Evolutionary conservation across 2,113 vertebrate genomes (phyloP), one percentile per base, ranked within the genome.

Genomic region (Halichoerus grypus): DNA sequence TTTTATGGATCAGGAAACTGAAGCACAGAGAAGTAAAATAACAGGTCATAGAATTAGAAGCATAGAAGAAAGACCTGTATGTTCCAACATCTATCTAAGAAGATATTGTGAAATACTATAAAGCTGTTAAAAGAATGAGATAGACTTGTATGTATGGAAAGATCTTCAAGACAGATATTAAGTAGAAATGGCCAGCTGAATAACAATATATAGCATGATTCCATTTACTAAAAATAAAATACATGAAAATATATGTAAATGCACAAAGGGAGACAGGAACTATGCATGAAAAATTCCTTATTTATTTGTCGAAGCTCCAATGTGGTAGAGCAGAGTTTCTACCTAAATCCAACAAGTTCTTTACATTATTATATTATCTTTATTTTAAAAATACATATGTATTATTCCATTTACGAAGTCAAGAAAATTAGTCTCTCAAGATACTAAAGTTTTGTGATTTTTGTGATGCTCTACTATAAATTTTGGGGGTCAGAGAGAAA

Each of bases 391-490:
- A 72, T 51, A 80, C 9, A 46, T 8, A 72, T 61, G 15, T 39
- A 80, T n/a, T 76, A 63, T 12, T 83, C 26, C 31, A 53, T 4
- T 24, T 69, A 83, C 36, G 67, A 39, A 53, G 28, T 59, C 63
- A 83, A 79, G 63, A 53, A 96, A 72, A 82, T 39, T 53, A 33
- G 31, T 90, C 24, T 85, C 33, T 91, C 13, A 79, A 83, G 72
- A 63, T 61, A 86, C 0, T 59, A 28, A 81, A 84, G 49, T 67
- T 67, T 15, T 15, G 31, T 67, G 63, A 33, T 67, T 67, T 61
- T 84, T 92, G 5, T 82, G 86, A 93, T 88, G 16, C 13, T 71
- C 57, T 91, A 81, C 71, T 69, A 90, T 65, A 95, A 95, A 63
- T 63, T 84, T 42, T 81, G 19, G 28, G 84, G 59, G 26, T 36